A percentile compares a stretch with the other conserved stretches of the same genome.
Conservation (phyloP, 2,797 vertebrate species). For the Crocidura indochinensis region DNA sequence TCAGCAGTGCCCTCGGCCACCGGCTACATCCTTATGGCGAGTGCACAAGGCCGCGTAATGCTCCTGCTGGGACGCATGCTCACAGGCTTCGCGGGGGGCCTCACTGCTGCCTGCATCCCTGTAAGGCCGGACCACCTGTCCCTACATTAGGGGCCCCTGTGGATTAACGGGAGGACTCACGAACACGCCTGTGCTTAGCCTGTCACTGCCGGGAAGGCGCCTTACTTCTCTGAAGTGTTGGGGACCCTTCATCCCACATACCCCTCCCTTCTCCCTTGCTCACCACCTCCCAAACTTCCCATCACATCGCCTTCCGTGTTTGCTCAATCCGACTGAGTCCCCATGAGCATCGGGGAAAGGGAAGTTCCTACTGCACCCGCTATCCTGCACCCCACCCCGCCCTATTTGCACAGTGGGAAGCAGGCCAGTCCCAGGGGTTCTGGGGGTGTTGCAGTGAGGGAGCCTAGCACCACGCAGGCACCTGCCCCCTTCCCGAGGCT, state of each 20-base stretch:
- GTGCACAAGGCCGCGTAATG: conserved; percentile 93
- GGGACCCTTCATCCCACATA: too few relatives aligned
- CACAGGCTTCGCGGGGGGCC: conserved; percentile 95
- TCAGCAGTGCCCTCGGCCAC: conserved; percentile 92
- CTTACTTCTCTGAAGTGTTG: neutral
- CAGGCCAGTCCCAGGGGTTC: neutral
- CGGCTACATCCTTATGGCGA: conserved; percentile 94
- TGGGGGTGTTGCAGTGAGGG: too few relatives aligned
- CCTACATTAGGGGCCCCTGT: neutral
- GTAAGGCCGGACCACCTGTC: conserved; percentile 87
- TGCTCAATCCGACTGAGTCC: conserved; percentile 75
- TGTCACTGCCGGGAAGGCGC: neutral
- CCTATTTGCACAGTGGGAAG: neutral
- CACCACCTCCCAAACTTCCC: conserved; percentile 1
- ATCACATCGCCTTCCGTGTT: neutral
- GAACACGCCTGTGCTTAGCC: too few relatives aligned
- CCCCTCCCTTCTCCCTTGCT: neutral
- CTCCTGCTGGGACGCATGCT: conserved; percentile 94
- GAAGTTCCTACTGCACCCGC: conserved; percentile 43
- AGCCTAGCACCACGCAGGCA: too few relatives aligned
- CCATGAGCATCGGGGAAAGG: conserved; percentile 48
- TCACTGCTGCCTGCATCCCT: conserved; percentile 96
- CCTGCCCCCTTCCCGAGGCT: neutral
- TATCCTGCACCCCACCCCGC: too few relatives aligned
- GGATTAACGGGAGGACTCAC: neutral